Conservation (phyloP, 2,113 vertebrate genomes). For the Acrocephalus arundinaceus region DNA sequence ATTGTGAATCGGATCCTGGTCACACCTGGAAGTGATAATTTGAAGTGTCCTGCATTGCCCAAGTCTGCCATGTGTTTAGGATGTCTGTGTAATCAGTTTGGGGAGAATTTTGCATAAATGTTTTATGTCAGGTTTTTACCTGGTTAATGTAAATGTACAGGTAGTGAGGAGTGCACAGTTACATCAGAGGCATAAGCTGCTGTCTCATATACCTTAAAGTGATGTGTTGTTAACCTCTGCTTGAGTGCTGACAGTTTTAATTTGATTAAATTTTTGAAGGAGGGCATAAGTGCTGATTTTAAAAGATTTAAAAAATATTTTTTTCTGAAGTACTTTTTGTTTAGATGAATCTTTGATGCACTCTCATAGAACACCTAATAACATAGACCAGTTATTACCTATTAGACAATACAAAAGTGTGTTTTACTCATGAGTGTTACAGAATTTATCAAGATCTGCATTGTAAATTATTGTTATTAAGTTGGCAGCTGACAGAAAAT, state of each 20-base stretch:
- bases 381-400: background rate
- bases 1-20: background rate
- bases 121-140: background rate
- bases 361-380: background rate
- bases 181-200: background rate
- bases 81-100: background rate
- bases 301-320: background rate
- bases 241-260: background rate
- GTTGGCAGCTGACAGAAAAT: slow-evolving; percentile 17
- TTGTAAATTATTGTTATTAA: slow-evolving; percentile 16
- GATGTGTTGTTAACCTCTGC: background rate
- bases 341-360: background rate
- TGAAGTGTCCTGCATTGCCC: background rate
- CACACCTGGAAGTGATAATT: background rate
- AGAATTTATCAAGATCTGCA: background rate
- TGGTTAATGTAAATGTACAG: background rate
- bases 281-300: background rate
- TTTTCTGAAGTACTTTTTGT: background rate
- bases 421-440: background rate
- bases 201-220: background rate
- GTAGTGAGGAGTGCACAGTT: background rate
- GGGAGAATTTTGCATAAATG: background rate
- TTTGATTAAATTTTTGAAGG: background rate
- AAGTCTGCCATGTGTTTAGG: background rate
- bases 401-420: background rate